Evolutionary conservation across 2,888 invertebrate species (phyloP).

Genomic region (Phortica okadai): DNA sequence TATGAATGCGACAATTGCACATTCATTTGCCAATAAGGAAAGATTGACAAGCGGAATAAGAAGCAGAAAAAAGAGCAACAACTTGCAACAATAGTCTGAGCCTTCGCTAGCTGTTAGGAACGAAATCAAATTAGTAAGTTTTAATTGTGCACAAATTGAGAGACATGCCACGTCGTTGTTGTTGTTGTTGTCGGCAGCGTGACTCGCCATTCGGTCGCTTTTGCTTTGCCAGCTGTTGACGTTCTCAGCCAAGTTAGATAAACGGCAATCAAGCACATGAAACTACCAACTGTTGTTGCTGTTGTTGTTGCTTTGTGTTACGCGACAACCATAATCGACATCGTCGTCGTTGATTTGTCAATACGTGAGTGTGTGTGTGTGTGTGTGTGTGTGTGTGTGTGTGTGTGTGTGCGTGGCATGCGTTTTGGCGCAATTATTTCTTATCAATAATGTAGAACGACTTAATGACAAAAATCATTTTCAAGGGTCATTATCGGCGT

Average conservation of each 20-base stretch:
- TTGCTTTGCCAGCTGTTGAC: conserved; percentile 1
- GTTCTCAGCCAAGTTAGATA: conserved; percentile 13
- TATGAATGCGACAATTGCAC: conserved; percentile 5
- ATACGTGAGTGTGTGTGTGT: background rate
- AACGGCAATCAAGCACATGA: background rate
- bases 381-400: too few species aligned
- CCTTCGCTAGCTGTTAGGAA: background rate
- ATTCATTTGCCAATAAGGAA: background rate
- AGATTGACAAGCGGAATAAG: background rate
- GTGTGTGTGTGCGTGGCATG: background rate
- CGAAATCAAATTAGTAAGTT: conserved; percentile 28
- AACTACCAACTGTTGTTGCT: conserved; percentile 12
- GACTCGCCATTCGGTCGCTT: background rate
- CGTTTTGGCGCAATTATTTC: conserved; percentile 23
- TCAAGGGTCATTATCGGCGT: conserved; percentile 24
- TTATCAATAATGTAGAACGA: conserved; percentile 30
- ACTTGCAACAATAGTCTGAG: background rate
- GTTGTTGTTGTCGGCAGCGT: background rate
- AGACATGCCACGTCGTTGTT: background rate
- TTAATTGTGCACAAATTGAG: conserved; percentile 29
- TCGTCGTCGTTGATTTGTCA: background rate
- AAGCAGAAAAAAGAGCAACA: background rate
- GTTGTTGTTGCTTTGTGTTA: background rate
- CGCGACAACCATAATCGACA: background rate
- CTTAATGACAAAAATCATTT: conserved; percentile 33